These are phyloP conservation scores for Thermophis baileyi DNA, from an alignment of 2,113 vertebrate genomes.

Conservation along the genomic window DNA sequence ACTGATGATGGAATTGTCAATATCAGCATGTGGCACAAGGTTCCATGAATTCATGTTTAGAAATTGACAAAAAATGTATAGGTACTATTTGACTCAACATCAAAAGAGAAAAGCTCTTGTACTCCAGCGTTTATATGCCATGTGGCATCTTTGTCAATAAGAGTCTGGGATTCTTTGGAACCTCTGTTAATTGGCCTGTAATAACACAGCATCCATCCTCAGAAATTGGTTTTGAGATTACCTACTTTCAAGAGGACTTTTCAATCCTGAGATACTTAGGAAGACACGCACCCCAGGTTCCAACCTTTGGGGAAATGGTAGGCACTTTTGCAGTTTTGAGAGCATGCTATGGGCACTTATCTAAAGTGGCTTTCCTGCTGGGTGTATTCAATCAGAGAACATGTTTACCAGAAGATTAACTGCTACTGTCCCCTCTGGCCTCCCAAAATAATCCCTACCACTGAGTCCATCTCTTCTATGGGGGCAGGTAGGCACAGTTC, in stretches of 20 bases:
- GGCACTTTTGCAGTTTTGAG: neutral
- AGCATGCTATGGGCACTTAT: neutral
- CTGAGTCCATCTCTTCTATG: neutral
- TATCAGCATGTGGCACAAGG: rapidly evolving
- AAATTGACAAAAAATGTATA: neutral
- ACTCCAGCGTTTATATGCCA: too few species aligned
- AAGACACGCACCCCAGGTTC: neutral
- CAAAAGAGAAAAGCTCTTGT: neutral
- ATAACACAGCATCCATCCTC: neutral
- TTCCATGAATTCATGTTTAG: neutral
- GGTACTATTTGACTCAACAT: neutral
- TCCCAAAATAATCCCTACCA: neutral
- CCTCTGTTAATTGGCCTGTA: neutral
- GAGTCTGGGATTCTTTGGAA: neutral
- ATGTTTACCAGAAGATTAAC: neutral
- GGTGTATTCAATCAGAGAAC: neutral
- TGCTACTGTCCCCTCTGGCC: neutral
- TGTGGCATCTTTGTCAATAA: neutral
- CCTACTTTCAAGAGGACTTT: neutral
- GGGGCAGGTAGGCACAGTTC: neutral
- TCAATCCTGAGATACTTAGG: neutral
- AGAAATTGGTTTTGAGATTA: neutral
- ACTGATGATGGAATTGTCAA: neutral
- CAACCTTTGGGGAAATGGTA: neutral
- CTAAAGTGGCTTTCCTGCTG: neutral